Base-by-base conservation (phyloP, 2,888 invertebrate species). In the Aleiodes leptofemur region DNA sequence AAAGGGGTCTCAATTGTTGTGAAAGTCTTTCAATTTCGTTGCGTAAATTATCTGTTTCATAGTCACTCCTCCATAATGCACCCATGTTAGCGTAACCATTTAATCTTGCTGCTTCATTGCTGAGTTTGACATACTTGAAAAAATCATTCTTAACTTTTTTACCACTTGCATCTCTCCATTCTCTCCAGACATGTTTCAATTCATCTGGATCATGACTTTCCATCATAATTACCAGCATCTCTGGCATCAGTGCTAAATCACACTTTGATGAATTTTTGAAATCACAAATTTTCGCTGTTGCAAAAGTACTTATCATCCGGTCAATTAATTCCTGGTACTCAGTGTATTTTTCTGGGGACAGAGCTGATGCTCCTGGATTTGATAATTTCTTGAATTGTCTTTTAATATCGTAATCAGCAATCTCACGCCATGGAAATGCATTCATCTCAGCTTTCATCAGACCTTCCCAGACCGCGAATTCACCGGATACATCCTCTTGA, bases 221-320 rank as follows among this genome's bases (percentile, higher is more conserved):
- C 0, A 92, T 90, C 78, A 96, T 90, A 13, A 94, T 90, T 74
- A 94, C 92, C 0, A 93, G 94, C 43, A 96, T 90, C 80, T 96
- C 94, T 77, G 96, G 96, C 84, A 96, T 95, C 55, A 96, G 90
- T 13, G 92, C 88, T 29, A 96, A 89, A 84, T 95, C 93, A 82
- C 96, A 96, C 80, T 93, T 94, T 0, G 86, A 89, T 0, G 86
- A 84, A 79, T 95, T 90, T 55, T 92, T 92, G 82, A 90, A 95
- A n/a, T 93, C 92, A 84, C 96, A 96, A 16, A 96, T 92, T 87
- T 94, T 96, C 0, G 95, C 93, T 11, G 93, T 96, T 0, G 95
- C 94, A 84, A 95, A 96, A 79, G 94, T 94, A 0, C 93, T 91
- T 83, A 94, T 92, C 96, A 96, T 96, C 5, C 93, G 92, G 0